Conservation (phyloP, 2,888 invertebrate genomes). For the Agonum fuliginosum region DNA sequence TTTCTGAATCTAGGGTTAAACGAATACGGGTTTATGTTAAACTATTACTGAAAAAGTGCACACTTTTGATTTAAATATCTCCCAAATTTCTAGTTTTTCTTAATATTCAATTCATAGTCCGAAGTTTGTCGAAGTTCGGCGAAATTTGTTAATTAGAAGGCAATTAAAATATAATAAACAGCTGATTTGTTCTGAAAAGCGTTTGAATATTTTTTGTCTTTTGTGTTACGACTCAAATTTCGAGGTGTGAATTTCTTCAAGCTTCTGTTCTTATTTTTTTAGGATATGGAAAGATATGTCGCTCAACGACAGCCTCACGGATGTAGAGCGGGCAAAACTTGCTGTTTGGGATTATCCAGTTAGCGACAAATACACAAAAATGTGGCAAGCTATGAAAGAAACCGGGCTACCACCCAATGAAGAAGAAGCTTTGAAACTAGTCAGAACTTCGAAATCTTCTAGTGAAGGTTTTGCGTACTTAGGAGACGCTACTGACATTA, state of each 20-base stretch:
- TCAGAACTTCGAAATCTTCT: slow-evolving; percentile 80
- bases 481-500: slow-evolving; percentile 95
- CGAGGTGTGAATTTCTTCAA: neutral
- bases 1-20: too few relatives aligned
- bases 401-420: slow-evolving; percentile 87
- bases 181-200: too few relatives aligned
- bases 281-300: slow-evolving; percentile 99
- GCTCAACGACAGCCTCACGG: slow-evolving; percentile 92
- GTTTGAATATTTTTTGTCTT: neutral
- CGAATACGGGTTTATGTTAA: too few relatives aligned
- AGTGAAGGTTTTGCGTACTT: slow-evolving; percentile 87
- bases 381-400: slow-evolving; percentile 96
- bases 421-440: slow-evolving; percentile 86
- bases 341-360: slow-evolving; percentile 99
- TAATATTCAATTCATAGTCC: too few relatives aligned
- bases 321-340: slow-evolving; percentile 92
- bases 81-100: too few relatives aligned
- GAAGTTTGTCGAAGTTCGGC: too few relatives aligned
- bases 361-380: slow-evolving; percentile 98
- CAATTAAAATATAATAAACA: too few relatives aligned
- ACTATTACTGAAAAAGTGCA: too few relatives aligned
- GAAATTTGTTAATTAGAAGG: too few relatives aligned
- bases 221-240: neutral
- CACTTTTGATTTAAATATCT: too few relatives aligned
- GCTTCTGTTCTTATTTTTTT: slow-evolving; percentile 64